Conservation (phyloP, 2,113 vertebrate genomes). For the Microcebus griseorufus region DNA sequence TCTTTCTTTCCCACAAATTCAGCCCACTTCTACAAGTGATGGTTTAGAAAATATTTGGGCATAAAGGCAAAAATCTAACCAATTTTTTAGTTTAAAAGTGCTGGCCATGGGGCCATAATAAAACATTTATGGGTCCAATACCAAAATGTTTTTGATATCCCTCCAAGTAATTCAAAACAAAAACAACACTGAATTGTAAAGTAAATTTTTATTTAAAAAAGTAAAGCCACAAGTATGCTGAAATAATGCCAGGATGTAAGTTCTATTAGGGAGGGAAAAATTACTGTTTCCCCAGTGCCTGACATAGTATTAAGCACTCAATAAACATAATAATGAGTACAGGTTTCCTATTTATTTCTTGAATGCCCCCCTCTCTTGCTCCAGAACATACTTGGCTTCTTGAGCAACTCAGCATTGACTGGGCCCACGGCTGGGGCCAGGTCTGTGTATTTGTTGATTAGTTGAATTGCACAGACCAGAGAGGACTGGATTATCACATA, state of each 20-base stretch:
- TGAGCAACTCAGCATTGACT: background rate
- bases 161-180: constrained; percentile 13
- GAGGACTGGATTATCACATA: background rate
- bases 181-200: background rate
- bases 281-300: background rate
- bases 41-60: constrained; percentile 38
- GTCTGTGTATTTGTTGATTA: background rate
- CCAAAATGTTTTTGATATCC: background rate
- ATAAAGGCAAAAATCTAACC: constrained; percentile 10
- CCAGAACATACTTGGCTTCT: constrained; percentile 12
- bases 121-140: background rate
- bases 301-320: background rate
- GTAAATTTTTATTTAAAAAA: background rate
- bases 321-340: background rate
- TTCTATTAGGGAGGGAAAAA: background rate
- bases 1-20: constrained; percentile 34
- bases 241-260: background rate
- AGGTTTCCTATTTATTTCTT: background rate
- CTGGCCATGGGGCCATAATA: background rate
- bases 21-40: background rate
- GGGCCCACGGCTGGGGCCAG: background rate
- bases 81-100: background rate
- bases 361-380: background rate
- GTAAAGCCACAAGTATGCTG: background rate
- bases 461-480: background rate